phyloP scores from a whole-genome alignment of 2,797 vertebrate species.

The Pteropus rufus region DNA sequence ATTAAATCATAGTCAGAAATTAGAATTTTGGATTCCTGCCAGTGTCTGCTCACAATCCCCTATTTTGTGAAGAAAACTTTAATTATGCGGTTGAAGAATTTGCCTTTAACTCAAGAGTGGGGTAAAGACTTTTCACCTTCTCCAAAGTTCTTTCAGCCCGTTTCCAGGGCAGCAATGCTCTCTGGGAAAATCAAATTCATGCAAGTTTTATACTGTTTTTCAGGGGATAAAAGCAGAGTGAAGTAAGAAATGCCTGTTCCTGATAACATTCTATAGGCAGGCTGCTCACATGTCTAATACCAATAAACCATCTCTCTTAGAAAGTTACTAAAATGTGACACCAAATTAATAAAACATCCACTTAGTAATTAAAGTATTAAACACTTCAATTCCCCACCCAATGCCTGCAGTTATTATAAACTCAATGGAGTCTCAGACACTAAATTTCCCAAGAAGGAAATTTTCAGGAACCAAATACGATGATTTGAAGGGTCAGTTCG shows the following conservation, averaged over 20 bases:
- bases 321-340: neutral
- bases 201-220: neutral
- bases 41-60: conserved; percentile 87
- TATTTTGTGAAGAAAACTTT: conserved; percentile 93
- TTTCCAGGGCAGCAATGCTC: conserved; percentile 57
- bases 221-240: neutral
- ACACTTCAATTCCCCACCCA: neutral
- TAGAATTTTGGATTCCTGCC: conserved; percentile 97
- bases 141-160: conserved; percentile 69
- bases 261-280: neutral
- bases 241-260: neutral
- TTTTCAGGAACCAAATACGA: neutral
- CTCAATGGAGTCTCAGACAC: neutral
- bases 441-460: neutral
- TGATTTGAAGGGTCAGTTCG: neutral
- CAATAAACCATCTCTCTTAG: neutral
- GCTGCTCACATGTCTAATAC: neutral
- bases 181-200: conserved; percentile 64
- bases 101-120: conserved; percentile 78
- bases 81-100: conserved; percentile 87
- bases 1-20: conserved; percentile 99
- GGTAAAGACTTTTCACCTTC: conserved; percentile 67
- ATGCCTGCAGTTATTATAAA: neutral
- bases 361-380: conserved; percentile 1
- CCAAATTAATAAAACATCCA: conserved; percentile 40